A percentile compares a stretch with the other conserved stretches of the same genome.
Conservation (phyloP, 2,113 vertebrate species). For the Coregonus clupeaformis region DNA sequence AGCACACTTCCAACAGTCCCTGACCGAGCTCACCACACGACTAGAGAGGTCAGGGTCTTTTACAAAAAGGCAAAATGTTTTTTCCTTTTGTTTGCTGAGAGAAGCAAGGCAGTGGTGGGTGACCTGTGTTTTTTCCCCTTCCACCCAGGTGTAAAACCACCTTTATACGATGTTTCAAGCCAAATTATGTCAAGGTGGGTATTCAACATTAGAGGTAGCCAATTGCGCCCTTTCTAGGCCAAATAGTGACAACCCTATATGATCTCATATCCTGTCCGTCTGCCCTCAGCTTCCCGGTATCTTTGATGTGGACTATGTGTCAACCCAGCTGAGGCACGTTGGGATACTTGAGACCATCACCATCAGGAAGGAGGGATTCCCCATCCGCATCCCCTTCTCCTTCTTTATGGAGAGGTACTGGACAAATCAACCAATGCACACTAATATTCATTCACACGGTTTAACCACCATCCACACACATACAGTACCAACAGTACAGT, state of each 20-base stretch:
- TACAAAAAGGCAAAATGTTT: no score
- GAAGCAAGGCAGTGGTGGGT: background rate
- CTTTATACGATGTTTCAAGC: conserved; percentile 84
- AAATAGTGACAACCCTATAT: background rate
- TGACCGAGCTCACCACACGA: conserved; percentile 78
- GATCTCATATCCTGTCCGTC: conserved; percentile 3
- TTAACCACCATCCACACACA: background rate
- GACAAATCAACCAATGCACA: background rate
- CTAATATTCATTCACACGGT: background rate
- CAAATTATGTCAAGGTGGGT: conserved; percentile 84
- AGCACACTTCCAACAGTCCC: conserved; percentile 81
- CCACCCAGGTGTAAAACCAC: conserved; percentile 77
- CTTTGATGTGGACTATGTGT: conserved; percentile 86
- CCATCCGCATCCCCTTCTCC: conserved; percentile 76
- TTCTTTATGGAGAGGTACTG: conserved; percentile 82
- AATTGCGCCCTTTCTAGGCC: background rate
- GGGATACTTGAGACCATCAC: conserved; percentile 82
- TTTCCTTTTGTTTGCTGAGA: background rate
- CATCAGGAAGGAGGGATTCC: conserved; percentile 81
- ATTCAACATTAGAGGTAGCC: background rate
- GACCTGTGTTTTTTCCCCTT: background rate
- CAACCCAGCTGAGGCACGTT: conserved; percentile 80
- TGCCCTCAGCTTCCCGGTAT: conserved; percentile 75
- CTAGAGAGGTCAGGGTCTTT: conserved; percentile 78
- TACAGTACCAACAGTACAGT: background rate